phyloP scores from a whole-genome alignment of 53 echinoderm and acorn worm genomes.

The Holothuria leucospilota region DNA sequence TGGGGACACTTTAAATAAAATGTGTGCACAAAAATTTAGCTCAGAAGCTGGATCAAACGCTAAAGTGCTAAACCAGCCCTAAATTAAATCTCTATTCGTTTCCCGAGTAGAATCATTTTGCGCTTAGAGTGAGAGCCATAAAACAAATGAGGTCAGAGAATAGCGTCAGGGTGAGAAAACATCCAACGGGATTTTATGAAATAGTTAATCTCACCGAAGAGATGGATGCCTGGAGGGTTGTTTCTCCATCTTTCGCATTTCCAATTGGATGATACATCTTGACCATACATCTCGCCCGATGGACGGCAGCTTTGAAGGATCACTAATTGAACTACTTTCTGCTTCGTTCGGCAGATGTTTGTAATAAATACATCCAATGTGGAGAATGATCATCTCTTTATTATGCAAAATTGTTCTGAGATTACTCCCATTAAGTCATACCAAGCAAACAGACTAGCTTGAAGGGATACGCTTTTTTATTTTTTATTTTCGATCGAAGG shows the following conservation, averaged over 20 bases:
- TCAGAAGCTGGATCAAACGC: background rate
- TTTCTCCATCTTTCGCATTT: too few species aligned
- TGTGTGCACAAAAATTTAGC: background rate
- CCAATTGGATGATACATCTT: background rate
- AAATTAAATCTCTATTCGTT: background rate
- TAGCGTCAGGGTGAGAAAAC: background rate
- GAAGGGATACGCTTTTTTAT: too few species aligned
- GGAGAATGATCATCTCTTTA: too few species aligned
- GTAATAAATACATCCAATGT: background rate
- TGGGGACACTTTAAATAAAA: background rate
- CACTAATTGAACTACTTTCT: slow-evolving; percentile 26
- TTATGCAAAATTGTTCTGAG: too few species aligned
- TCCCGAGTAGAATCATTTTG: slow-evolving; percentile 9
- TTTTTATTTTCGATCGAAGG: too few species aligned
- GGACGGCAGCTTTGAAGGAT: slow-evolving; percentile 35
- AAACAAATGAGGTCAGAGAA: slow-evolving; percentile 22
- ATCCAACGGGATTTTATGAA: slow-evolving; percentile 5
- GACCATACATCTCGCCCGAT: slow-evolving; percentile 5
- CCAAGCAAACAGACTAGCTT: too few species aligned
- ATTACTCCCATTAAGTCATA: too few species aligned
- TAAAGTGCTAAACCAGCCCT: background rate
- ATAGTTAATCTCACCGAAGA: slow-evolving; percentile 1
- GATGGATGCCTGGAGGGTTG: too few species aligned
- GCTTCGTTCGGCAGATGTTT: slow-evolving; percentile 3
- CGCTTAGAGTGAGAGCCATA: background rate